A percentile compares a stretch with the other conserved stretches of the same genome.
phyloP scores from a whole-genome alignment of 2,888 invertebrate species.

The Stenolophus ochropezus region DNA sequence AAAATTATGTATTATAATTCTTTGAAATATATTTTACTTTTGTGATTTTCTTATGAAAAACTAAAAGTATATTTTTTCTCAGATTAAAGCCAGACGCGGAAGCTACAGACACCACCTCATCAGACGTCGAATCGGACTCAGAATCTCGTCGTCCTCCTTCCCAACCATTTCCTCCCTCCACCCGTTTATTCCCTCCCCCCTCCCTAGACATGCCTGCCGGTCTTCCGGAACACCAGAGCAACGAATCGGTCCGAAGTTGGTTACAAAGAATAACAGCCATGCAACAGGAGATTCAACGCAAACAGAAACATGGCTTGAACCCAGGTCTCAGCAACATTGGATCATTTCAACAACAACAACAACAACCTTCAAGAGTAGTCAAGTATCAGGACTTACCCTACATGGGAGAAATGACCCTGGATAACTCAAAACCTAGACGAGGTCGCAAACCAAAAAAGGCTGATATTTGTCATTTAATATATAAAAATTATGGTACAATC shows the following conservation, averaged over 20 bases:
- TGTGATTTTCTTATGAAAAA: too few relatives aligned
- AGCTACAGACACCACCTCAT: slow-evolving; percentile 27
- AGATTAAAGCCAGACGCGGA: slow-evolving; percentile 53
- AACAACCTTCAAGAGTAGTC: slow-evolving; percentile 74
- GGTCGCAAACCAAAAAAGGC: slow-evolving; percentile 94
- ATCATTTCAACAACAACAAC: slow-evolving; percentile 2
- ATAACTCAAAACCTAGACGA: slow-evolving; percentile 89
- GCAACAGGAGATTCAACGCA: slow-evolving; percentile 77
- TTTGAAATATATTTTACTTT: too few relatives aligned
- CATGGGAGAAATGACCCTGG: slow-evolving; percentile 94
- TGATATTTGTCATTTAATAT: slow-evolving; percentile 92
- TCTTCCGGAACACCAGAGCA: slow-evolving; percentile 73
- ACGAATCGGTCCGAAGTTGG: slow-evolving; percentile 84
- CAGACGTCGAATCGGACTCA: slow-evolving; percentile 36
- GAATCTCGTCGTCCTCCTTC: slow-evolving; percentile 11
- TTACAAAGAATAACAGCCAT: slow-evolving; percentile 84
- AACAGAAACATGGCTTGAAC: slow-evolving; percentile 62
- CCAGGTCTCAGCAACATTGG: neutral
- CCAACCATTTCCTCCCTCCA: neutral
- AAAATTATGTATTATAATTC: too few relatives aligned
- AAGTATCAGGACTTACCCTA: slow-evolving; percentile 91
- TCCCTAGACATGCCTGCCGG: slow-evolving; percentile 65
- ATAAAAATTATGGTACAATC: slow-evolving; percentile 93
- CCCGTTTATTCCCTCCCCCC: slow-evolving; percentile 55
- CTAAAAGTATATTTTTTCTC: too few relatives aligned